Evolutionary conservation across 2,797 vertebrate genomes (phyloP), one percentile per base, ranked within the genome.

Genomic region (Enteromius trimaculatus): DNA sequence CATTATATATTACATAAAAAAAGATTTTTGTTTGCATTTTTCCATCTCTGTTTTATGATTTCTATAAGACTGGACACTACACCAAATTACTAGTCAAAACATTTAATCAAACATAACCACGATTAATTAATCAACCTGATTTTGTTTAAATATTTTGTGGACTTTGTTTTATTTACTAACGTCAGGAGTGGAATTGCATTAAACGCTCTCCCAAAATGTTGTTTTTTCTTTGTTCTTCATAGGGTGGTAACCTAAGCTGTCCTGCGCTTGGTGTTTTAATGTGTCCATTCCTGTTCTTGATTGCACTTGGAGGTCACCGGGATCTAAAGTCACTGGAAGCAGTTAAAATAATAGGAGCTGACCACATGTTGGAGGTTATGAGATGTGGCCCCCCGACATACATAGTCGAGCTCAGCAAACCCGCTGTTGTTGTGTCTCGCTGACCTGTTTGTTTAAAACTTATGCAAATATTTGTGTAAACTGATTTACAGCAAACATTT

Each of bases 321-420:
- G 94, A 96, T 95, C 94, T 95, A 93, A 95, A 94, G 94, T 94
- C 94, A 94, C 96, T 96, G 96, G 96, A 96, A 97, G 94, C 94
- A 95, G 95, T 97, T 96, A 96, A 95, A 96, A 94, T 95, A 95
- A 95, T 95, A 95, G 90, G 94, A 95, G 92, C 90, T 93, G 90
- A 92, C 88, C 93, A 96, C 95, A 90, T 94, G 92, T 93, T 92
- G 91, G 87, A 90, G 91, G 91, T 94, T 93, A 93, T 88, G 51
- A 86, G 85, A 80, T 88, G 89, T 89, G 91, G 71, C 55, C 80
- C 58, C 80, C 60, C 60, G 31, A 66, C 71, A 75, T 26, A 53
- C 71, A 4, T 29, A 66, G 77, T n/a, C n/a, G 21, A 65, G 65
- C 31, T 74, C 37, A 72, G 55, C 11, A 26, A 80, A 81, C 55